Conservation (phyloP, 1,140 invertebrate species). For the Drosophila murphyi region DNA sequence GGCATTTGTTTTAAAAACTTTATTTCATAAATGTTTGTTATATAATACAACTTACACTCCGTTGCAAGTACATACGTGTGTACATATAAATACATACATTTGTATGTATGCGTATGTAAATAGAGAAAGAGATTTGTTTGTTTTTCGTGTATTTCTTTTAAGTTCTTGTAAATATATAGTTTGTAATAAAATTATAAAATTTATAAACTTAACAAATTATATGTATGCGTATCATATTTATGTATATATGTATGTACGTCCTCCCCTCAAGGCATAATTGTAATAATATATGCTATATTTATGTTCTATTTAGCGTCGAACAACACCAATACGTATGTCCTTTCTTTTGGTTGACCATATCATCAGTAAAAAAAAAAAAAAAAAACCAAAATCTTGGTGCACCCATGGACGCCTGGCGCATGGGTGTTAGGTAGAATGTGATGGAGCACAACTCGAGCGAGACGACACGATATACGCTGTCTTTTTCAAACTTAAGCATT, state of each 20-base stretch:
- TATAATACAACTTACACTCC: conserved; percentile 68
- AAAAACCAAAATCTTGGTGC: background rate
- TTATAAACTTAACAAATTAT: conserved; percentile 74
- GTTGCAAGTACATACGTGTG: conserved; percentile 10
- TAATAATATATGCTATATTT: background rate
- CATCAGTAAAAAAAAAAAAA: background rate
- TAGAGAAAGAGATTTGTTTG: conserved; percentile 28
- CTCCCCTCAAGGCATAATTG: background rate
- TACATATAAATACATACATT: background rate
- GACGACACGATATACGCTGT: conserved; percentile 23
- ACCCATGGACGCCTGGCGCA: background rate
- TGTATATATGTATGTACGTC: background rate
- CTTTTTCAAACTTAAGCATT: background rate
- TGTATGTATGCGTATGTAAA: conserved; percentile 17
- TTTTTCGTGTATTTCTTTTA: background rate
- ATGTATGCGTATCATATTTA: conserved; percentile 15
- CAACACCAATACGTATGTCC: conserved; percentile 8
- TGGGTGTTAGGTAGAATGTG: background rate
- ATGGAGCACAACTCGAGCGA: conserved; percentile 4
- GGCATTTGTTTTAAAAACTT: conserved; percentile 63
- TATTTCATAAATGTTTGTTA: conserved; percentile 68
- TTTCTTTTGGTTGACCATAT: background rate
- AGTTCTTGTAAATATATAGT: conserved; percentile 53
- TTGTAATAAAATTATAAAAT: conserved; percentile 65
- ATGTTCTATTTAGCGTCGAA: conserved; percentile 3